Base-by-base conservation (phyloP, 2,113 vertebrate genomes). In the Psettodes erumei region DNA sequence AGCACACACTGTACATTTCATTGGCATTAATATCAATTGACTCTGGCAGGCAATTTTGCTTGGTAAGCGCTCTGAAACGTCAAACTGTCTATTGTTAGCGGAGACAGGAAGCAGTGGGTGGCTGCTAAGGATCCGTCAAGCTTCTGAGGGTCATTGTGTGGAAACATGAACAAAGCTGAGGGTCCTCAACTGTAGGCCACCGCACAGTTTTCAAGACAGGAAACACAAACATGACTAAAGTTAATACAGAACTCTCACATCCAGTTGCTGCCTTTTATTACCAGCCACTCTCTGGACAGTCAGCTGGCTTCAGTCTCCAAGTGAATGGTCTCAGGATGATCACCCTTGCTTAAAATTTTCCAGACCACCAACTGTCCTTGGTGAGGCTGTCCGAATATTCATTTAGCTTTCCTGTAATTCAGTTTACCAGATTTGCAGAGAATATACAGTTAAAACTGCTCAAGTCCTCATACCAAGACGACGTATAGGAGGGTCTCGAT, bases 71-170 rank as follows among this genome's bases (percentile, higher is more conserved):
- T 59, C 45, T n/a, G 33, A 75, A 62, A 51, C 58, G 68, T 79
- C 70, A 43, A 70, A 63, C 40, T 50, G 53, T 35, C 85, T 86
- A 91, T 92, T 91, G 85, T 91, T 88, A 75, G 79, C 66, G 8
- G 50, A 23, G 47, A 42, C 80, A 87, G 90, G 90, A 90, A 87
- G 65, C 53, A 30, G 79, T 81, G 85, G 83, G 83, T 23, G 71
- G 83, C 75, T 76, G 50, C 61, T 71, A 65, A 63, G 67, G 75
- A 50, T 79, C 78, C 51, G 38, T 69, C 48, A 23, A 66, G 42
- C 28, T 8, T 47, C 50, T 40, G 50, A 74, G 75, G 86, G 81
- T 86, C 83, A 82, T 42, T 59, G 81, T 64, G 77, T 70, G 85
- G 85, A 89, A 62, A 55, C 50, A 40, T 4, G 50, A 55, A 81